Conservation (phyloP, 2,113 vertebrate genomes). For the Syrrhaptes paradoxus region DNA sequence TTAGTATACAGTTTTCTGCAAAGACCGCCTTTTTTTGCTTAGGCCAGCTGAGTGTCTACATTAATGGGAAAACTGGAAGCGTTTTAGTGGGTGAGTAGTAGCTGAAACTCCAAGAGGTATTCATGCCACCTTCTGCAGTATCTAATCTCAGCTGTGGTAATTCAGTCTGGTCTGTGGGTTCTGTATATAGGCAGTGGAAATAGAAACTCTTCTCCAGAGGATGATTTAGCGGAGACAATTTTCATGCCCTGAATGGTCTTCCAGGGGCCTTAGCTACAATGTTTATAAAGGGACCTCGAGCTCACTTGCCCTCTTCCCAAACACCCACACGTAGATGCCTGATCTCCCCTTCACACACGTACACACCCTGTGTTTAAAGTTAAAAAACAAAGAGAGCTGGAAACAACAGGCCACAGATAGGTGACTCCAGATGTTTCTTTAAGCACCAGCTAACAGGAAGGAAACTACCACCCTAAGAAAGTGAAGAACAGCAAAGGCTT, state of each 20-base stretch:
- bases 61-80: background rate
- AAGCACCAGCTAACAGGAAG: background rate
- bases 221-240: background rate
- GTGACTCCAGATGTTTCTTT: background rate
- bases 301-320: background rate
- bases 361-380: background rate
- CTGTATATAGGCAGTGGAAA: background rate
- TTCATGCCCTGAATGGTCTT: background rate
- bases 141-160: background rate
- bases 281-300: background rate
- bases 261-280: background rate
- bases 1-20: background rate
- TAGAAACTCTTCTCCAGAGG: background rate
- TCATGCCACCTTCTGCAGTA: background rate
- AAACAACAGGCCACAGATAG: background rate
- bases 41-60: background rate
- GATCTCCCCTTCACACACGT: background rate
- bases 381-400: background rate
- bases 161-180: background rate
- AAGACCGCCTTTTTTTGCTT: background rate
- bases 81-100: background rate
- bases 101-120: background rate
- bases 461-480: background rate
- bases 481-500: background rate
- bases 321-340: background rate